A percentile compares a stretch with the other conserved stretches of the same genome.
phyloP scores from a whole-genome alignment of 2,797 vertebrate species.

The Prionace glauca region DNA sequence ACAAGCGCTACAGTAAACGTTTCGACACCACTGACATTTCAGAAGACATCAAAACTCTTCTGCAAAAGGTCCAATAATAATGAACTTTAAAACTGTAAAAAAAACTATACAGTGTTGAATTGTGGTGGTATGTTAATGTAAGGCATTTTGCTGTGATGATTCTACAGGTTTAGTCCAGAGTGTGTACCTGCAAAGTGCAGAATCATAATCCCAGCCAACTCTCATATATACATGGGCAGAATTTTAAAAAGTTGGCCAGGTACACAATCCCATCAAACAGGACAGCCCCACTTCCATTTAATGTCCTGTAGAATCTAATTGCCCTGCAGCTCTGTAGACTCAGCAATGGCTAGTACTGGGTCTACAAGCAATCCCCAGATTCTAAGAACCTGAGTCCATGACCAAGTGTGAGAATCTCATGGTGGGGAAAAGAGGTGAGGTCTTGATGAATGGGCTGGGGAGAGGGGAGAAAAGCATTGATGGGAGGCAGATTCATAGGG shows the following conservation, averaged over 20 bases:
- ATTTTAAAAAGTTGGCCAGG: background rate
- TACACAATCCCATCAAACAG: background rate
- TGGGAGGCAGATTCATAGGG: too few species aligned
- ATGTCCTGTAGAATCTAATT: background rate
- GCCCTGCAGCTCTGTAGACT: too few species aligned
- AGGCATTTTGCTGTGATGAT: background rate
- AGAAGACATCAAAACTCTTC: slow-evolving; percentile 76
- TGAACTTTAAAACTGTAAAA: background rate
- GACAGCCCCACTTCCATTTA: background rate
- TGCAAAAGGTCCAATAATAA: slow-evolving; percentile 55
- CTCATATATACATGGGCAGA: background rate
- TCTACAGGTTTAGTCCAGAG: background rate
- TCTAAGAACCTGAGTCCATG: too few species aligned
- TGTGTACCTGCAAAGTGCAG: background rate
- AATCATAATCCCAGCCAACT: background rate
- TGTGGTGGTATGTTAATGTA: background rate
- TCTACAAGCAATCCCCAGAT: too few species aligned
- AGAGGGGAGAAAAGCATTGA: too few species aligned
- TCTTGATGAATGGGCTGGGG: too few species aligned
- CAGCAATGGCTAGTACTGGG: too few species aligned
- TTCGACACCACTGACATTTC: slow-evolving; percentile 79
- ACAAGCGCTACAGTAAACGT: slow-evolving; percentile 79
- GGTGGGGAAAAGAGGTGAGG: background rate
- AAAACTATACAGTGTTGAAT: background rate
- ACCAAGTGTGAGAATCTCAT: background rate